phyloP scores from a whole-genome alignment of 2,113 vertebrate genomes.

The Tringa solitaria region DNA sequence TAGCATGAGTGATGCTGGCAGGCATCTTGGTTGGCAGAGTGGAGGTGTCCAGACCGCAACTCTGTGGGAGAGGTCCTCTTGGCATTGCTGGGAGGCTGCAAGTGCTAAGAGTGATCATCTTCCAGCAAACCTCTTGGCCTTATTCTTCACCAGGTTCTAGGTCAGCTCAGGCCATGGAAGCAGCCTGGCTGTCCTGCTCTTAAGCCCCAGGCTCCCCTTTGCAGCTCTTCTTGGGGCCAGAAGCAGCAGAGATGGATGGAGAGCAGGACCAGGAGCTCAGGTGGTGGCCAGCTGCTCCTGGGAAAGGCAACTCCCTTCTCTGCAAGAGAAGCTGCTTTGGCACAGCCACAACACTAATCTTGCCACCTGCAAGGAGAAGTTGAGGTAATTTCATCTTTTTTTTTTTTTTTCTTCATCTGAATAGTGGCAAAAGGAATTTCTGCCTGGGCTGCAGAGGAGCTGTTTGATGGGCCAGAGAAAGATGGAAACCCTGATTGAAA shows the following conservation, averaged over 20 bases:
- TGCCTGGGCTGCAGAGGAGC: not conserved
- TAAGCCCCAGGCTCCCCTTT: not conserved
- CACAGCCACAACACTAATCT: not conserved
- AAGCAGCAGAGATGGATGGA: not conserved
- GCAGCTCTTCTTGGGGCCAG: not conserved
- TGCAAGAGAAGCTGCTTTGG: not conserved
- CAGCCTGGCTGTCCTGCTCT: not conserved
- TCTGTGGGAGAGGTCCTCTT: not conserved
- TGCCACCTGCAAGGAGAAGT: not conserved
- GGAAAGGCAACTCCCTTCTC: not conserved
- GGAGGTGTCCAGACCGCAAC: not conserved
- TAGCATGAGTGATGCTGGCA: not conserved
- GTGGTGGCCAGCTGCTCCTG: not conserved
- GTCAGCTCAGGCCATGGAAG: not conserved
- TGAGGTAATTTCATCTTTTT: not conserved
- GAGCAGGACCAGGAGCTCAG: not conserved
- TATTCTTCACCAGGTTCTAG: not conserved
- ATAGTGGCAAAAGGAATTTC: not conserved
- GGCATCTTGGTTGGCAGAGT: not conserved
- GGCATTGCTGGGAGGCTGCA: not conserved
- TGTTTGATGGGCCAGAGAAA: not conserved
- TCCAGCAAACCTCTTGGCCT: not conserved
- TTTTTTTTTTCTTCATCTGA: too few relatives aligned
- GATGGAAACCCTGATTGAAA: not conserved
- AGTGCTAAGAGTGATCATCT: not conserved